A percentile compares a stretch with the other conserved stretches of the same genome.
These are phyloP conservation scores for Clarias magur DNA, from an alignment of 2,113 vertebrate species.

Conservation along the genomic window DNA sequence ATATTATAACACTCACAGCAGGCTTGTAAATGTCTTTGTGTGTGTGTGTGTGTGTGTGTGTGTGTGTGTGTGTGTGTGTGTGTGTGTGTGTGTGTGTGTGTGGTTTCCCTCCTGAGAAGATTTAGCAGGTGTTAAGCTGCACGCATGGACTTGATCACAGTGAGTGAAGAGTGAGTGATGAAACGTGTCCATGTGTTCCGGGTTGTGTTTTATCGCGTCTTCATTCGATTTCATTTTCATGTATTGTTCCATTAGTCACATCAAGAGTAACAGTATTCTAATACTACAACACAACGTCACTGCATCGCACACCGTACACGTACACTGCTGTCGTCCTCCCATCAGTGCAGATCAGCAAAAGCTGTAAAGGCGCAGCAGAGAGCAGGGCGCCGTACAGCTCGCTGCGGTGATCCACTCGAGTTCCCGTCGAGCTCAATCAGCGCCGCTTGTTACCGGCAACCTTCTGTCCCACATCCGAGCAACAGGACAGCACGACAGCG, in stretches of 20 bases:
- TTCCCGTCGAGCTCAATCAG: conserved; percentile 3
- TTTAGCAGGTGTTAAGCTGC: background rate
- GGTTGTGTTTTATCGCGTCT: background rate
- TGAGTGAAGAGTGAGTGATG: background rate
- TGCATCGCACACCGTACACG: background rate
- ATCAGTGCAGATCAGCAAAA: background rate
- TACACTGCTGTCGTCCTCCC: background rate
- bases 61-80: conserved; percentile 9
- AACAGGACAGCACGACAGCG: background rate
- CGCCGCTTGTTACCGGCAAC: background rate
- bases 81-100: background rate
- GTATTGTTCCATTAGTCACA: background rate
- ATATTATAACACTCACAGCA: background rate
- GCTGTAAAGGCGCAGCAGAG: background rate
- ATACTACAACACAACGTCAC: background rate
- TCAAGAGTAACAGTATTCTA: background rate
- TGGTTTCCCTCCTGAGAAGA: background rate
- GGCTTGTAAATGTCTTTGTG: background rate
- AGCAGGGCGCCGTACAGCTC: background rate
- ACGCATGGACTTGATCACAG: background rate
- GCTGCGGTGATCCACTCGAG: background rate
- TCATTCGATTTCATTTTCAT: background rate
- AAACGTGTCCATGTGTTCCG: background rate
- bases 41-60: too few relatives aligned
- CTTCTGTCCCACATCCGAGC: background rate